Evolutionary conservation across 2,888 invertebrate genomes (phyloP).

Genomic region (Cheilosia vernalis): DNA sequence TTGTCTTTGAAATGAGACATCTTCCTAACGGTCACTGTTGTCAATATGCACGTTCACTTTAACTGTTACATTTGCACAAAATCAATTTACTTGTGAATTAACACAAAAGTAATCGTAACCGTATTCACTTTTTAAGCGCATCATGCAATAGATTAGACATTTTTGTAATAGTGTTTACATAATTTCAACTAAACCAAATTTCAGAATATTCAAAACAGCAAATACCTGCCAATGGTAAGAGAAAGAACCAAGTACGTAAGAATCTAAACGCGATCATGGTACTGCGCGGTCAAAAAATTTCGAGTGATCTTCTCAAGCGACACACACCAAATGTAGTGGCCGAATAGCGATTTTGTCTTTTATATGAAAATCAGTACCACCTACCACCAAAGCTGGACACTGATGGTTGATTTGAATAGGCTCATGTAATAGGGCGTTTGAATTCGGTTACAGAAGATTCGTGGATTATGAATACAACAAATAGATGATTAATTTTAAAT

Average conservation of each 20-base stretch:
- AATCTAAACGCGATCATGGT: conserved; percentile 50
- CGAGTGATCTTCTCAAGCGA: conserved; percentile 36
- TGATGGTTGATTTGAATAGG: conserved; percentile 7
- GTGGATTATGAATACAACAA: background rate
- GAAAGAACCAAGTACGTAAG: conserved; percentile 49
- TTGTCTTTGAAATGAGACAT: too few relatives aligned
- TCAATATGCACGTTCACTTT: too few relatives aligned
- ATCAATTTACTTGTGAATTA: background rate
- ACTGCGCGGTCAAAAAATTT: background rate
- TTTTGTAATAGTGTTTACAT: background rate
- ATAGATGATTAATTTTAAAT: conserved; percentile 3
- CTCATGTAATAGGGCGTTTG: conserved; percentile 5
- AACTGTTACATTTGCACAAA: background rate
- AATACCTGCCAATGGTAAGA: conserved; percentile 61
- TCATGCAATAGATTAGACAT: background rate
- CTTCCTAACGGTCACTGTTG: too few relatives aligned
- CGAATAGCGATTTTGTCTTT: conserved; percentile 18
- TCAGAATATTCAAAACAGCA: background rate
- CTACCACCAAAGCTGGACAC: background rate
- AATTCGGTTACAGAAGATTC: background rate
- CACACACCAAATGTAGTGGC: conserved; percentile 23
- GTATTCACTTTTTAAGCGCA: background rate
- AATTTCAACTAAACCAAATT: background rate
- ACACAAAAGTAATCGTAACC: background rate
- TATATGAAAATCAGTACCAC: conserved; percentile 5